Conservation (phyloP, 2,113 vertebrate species). For the Hylia prasina region DNA sequence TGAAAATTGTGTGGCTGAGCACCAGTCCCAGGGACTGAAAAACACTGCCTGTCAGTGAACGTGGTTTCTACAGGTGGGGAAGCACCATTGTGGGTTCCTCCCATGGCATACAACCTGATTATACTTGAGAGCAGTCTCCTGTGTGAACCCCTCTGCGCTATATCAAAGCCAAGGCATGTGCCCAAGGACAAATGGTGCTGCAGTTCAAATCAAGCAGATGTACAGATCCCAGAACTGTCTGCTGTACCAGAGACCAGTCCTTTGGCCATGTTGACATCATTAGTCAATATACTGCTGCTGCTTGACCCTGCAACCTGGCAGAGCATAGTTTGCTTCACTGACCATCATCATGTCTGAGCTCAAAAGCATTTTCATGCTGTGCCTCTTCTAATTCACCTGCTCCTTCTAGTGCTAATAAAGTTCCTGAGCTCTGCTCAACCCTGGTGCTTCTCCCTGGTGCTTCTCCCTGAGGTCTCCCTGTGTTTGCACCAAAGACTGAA, state of each 20-base stretch:
- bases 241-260: not conserved
- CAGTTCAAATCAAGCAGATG: not conserved
- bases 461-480: not conserved
- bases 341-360: not conserved
- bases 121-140: not conserved
- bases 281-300: not conserved
- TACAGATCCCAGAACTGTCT: not conserved
- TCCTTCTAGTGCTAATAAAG: not conserved
- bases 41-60: no score
- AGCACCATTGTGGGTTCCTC: no score
- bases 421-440: not conserved
- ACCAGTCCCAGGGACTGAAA: not conserved
- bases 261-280: not conserved
- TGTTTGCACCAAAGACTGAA: not conserved
- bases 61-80: no score
- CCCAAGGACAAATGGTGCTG: not conserved
- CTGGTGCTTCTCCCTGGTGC: not conserved
- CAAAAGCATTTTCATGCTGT: not conserved
- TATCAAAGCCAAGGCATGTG: not conserved
- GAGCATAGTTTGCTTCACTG: not conserved
- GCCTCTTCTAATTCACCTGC: not conserved
- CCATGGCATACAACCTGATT: fast-evolving
- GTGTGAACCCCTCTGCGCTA: not conserved
- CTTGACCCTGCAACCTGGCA: not conserved
- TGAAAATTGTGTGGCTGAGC: not conserved